Base-by-base conservation (phyloP, 2,113 vertebrate genomes). In the Salminus brasiliensis region DNA sequence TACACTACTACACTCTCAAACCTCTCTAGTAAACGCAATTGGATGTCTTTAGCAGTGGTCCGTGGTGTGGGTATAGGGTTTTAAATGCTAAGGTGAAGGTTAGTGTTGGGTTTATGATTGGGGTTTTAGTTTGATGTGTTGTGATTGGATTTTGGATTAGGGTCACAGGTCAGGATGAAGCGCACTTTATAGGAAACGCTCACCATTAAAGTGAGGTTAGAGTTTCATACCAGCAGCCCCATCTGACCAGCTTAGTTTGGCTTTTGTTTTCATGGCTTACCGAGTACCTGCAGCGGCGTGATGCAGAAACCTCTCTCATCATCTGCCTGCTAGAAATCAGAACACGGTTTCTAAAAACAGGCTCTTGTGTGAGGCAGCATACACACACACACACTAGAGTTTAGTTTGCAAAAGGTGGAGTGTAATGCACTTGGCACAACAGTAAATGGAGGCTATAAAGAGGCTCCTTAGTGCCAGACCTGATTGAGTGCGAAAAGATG, bases 401-500 rank as follows among this genome's bases (percentile, higher is more conserved):
- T 66, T 75, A 49, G 45, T 49, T 52, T 76, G 29, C 62, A 76
- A 34, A 76, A 34, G 23, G 21, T 76, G 49, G 41, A 63, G 62
- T 41, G 74, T 23, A 76, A 3, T 41, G 34, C 62, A 67, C 30
- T 67, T 67, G 23, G 32, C 45, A 27, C 66, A 53, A 45, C 74
- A 76, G 62, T 39, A 66, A 76, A 65, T 49, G 23, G 59, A 63
- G 41, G 29, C 73, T n/a, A 52, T 76, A 76, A 53, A 67, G 47
- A 67, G 36, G 62, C 29, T 69, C 11, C 62, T 75, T 62, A 21
- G 53, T 70, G 67, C 53, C 45, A 69, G 66, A 66, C 39, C 23
- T 63, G 74, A 73, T 63, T 80, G 78, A 78, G 69, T 63, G 9
- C 62, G 36, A 73, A 57, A 52, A n/a, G 32, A 55, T 78, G 39